Evolutionary conservation across 2,888 invertebrate genomes (phyloP).

Genomic region (Epistrophella euchroma): DNA sequence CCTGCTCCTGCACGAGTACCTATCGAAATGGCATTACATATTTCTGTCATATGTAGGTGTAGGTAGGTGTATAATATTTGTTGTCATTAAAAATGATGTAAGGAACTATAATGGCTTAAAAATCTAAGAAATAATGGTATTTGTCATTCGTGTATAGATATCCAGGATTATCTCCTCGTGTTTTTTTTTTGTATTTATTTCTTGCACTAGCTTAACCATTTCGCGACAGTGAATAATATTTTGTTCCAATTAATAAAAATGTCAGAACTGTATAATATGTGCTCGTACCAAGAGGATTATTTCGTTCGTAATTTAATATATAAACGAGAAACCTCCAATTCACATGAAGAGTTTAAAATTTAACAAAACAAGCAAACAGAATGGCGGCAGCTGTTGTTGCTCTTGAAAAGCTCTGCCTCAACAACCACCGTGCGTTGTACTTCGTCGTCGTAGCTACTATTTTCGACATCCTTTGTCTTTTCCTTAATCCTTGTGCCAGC

Average conservation of each 20-base stretch:
- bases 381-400: slow-evolving; percentile 69
- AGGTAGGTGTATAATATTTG: no score
- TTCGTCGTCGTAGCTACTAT: not conserved
- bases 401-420: slow-evolving; percentile 11
- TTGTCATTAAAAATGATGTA: no score
- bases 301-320: slow-evolving; percentile 60
- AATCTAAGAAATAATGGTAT: no score
- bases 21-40: no score
- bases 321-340: slow-evolving; percentile 62
- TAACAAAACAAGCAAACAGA: slow-evolving; percentile 49
- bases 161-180: no score
- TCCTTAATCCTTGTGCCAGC: slow-evolving; percentile 59
- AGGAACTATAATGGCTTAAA: no score
- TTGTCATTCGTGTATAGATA: no score
- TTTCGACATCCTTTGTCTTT: slow-evolving; percentile 60
- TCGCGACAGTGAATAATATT: slow-evolving; percentile 59
- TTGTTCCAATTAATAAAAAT: slow-evolving; percentile 59
- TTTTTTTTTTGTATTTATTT: not conserved
- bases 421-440: not conserved
- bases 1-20: no score
- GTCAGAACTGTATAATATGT: slow-evolving; percentile 21
- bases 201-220: not conserved
- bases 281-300: slow-evolving; percentile 54
- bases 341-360: slow-evolving; percentile 1
- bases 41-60: no score